Evolutionary conservation across 2,113 vertebrate genomes (phyloP).

Genomic region (Mormyrus iriodes): DNA sequence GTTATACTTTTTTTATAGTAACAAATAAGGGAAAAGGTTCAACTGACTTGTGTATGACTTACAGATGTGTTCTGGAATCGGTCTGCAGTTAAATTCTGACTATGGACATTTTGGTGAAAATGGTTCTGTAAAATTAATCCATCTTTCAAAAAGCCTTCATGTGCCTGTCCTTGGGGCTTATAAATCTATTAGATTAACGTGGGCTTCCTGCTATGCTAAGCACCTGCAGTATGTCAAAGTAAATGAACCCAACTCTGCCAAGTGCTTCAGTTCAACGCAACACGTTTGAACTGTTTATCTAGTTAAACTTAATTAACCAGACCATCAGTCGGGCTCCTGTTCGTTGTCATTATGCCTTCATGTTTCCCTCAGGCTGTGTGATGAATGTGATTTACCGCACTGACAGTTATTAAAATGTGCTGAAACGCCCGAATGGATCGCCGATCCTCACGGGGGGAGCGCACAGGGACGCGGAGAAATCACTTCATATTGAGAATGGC

Average conservation of each 20-base stretch:
- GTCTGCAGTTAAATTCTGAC: not conserved
- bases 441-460: not conserved
- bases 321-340: not conserved
- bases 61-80: not conserved
- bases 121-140: not conserved
- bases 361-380: not conserved
- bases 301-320: slow-evolving; percentile 10
- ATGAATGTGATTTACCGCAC: not conserved
- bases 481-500: not conserved
- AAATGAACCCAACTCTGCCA: not conserved
- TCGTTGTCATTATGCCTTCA: not conserved
- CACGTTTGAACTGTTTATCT: slow-evolving; percentile 13
- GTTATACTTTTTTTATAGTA: not conserved
- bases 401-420: slow-evolving; percentile 9
- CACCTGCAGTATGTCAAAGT: not conserved
- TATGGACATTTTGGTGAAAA: not conserved
- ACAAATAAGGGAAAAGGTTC: not conserved
- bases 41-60: not conserved
- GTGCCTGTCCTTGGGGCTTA: not conserved
- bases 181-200: not conserved
- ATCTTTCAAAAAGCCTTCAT: not conserved
- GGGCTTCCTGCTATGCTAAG: not conserved
- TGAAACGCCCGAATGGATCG: not conserved
- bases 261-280: not conserved
- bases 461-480: not conserved